Base-by-base conservation (phyloP, 1,140 invertebrate genomes). In the Drosophila nikananu region DNA sequence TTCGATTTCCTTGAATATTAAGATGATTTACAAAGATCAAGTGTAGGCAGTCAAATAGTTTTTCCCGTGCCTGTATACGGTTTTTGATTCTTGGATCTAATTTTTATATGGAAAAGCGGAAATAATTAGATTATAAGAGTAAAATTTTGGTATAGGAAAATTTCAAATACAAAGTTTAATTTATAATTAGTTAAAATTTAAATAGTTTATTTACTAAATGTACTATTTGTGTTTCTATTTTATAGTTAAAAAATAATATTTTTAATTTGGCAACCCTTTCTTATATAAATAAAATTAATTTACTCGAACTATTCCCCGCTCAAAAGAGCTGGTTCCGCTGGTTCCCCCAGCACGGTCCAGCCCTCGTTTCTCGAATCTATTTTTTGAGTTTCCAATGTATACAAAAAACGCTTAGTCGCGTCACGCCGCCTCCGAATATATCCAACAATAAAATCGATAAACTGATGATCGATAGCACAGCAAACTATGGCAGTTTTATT, bases 401-500 rank as follows among this genome's bases (percentile, higher is more conserved):
- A 70, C 68, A 72, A 58, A 48, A 49, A 61, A 35, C 44, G 13
- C 39, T 73, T 49, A 32, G 15, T 42, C 30, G 30, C 67, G 46
- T 72, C 71, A 73, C 44, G 55, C 13, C 41, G 25, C 23, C 54
- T 27, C 35, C n/a, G 5, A 51, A 35, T 51, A 52, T 60, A 44
- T n/a, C 21, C 35, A 71, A 71, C 44, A 59, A 79, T 61, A 70
- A 58, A 62, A 79, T 72, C 76, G 76, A 79, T 79, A 79, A 64
- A 30, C 59, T 46, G 51, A 79, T 79, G 76, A 79, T 79, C 76
- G 76, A 79, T 79, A 79, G 76, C 15, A 71, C 64, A 78, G 68
- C 60, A 78, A 87, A 81, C 51, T 65, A 55, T 78, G 70, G 68
- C 60, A 83, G 46, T 75, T 79, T 79, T 79, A 71, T 78, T 78